Evolutionary conservation across 2,113 vertebrate genomes (phyloP), one percentile per base, ranked within the genome.

Genomic region (Zosterops lateralis): DNA sequence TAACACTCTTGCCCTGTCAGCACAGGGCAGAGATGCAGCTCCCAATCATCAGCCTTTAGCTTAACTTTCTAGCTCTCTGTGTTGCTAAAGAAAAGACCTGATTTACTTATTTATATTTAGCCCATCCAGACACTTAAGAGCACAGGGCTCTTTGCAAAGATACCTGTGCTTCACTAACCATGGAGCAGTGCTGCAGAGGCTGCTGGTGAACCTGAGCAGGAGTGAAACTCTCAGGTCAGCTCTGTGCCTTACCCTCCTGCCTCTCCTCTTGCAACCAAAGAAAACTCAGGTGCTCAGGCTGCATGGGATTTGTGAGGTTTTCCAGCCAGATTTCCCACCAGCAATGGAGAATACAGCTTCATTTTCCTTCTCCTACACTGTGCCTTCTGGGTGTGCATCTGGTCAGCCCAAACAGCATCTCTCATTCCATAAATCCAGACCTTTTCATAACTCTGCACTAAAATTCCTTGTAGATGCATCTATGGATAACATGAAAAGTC

Each of bases 341-440:
- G 26, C 42, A 67, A 18, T 0, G 0, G 6, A 16, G 20, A 57
- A 5, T 5, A 26, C 0, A 17, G 25, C 12, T 77, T 86, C 2
- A 1, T 38, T 83, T 76, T 4, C 0, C 7, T 34, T 14, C 31
- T 68, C 42, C 54, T 54, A 10, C 47, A 7, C 38, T 6, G 11
- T 51, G 51, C 12, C 64, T 66, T 74, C 31, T 57, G 42, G 28
- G 14, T 32, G 7, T 12, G 47, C 29, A 58, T 32, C 60, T 54
- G 42, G 19, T 54, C 17, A n/a, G 34, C 29, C 18, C 4, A 4
- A 87, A 36, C 18, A 87, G 44, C 24, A 53, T 32, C 56, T 82
- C 12, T 82, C 14, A 1, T 60, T 36, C 77, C 64, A 61, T 40
- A 60, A 64, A 65, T 53, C 53, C 66, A 68, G 53, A 61, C 4